phyloP scores from a whole-genome alignment of 2,113 vertebrate genomes.

The Ammodramus savannarum region DNA sequence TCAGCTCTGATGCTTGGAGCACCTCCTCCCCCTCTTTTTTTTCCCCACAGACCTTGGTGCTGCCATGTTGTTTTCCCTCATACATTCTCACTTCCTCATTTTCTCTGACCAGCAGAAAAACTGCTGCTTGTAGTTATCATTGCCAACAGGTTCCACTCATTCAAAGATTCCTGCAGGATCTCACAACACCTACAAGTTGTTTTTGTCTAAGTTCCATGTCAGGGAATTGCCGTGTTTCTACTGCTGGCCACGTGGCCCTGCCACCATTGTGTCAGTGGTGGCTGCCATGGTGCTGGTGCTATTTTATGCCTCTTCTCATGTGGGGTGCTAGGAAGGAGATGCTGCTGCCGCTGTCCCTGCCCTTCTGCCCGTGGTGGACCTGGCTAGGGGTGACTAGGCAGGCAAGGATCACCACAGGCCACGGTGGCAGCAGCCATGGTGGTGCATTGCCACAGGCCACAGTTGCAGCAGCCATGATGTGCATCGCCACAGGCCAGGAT shows the following conservation, averaged over 20 bases:
- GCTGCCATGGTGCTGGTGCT: accelerated
- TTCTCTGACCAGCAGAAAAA: background rate
- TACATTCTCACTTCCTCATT: background rate
- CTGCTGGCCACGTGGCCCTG: accelerated
- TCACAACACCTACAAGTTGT: accelerated
- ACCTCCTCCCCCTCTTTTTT: background rate
- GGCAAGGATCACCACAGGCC: accelerated
- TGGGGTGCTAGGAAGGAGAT: accelerated
- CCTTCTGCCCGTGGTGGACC: accelerated
- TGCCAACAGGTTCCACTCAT: background rate
- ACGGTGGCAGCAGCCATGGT: accelerated
- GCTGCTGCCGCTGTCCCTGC: accelerated
- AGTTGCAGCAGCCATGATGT: accelerated
- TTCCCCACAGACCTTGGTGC: background rate
- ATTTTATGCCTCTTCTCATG: background rate
- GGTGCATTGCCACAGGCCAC: accelerated
- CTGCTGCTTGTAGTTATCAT: background rate
- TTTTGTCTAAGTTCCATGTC: background rate
- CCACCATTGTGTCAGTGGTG: accelerated
- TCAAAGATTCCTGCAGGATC: background rate
- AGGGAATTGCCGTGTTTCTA: background rate
- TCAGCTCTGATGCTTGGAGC: accelerated
- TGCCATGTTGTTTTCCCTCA: accelerated
- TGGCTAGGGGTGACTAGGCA: background rate
- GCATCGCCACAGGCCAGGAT: too few species aligned